Percentiles rank a stretch among this genome's conserved stretches.
Conservation (phyloP, 1,140 invertebrate species). For the Drosophila watanabei region DNA sequence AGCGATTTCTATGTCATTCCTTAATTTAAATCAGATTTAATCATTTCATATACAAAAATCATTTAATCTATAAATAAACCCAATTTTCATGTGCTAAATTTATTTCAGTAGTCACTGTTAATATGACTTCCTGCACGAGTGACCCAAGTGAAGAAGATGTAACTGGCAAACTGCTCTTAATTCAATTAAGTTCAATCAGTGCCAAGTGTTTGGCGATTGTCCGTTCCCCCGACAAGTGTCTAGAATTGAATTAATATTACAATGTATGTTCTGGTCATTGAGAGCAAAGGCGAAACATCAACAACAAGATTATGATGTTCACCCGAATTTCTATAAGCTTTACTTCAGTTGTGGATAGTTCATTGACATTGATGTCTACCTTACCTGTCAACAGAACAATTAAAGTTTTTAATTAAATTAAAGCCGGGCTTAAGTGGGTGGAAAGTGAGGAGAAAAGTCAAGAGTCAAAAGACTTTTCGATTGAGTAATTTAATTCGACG, state of each 20-base stretch:
- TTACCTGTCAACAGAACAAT: conserved; percentile 64
- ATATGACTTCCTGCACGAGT: conserved; percentile 46
- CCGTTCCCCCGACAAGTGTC: conserved; percentile 48
- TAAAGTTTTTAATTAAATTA: conserved; percentile 67
- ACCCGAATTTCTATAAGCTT: neutral
- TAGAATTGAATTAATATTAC: conserved; percentile 73
- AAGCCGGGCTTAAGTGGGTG: conserved; percentile 9
- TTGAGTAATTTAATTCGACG: conserved; percentile 28
- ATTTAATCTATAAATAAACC: neutral
- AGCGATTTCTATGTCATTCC: neutral
- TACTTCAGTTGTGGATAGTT: conserved; percentile 24
- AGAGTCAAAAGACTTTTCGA: conserved; percentile 14
- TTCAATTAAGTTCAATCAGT: conserved; percentile 79
- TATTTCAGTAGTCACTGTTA: conserved; percentile 7
- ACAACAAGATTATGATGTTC: conserved; percentile 1
- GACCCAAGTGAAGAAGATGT: conserved; percentile 50
- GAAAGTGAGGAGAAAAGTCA: neutral
- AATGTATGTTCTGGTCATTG: conserved; percentile 29
- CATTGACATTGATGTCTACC: conserved; percentile 40
- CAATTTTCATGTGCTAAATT: neutral
- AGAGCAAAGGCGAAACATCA: conserved; percentile 4
- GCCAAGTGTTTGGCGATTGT: conserved; percentile 69
- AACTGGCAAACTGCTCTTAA: conserved; percentile 65
- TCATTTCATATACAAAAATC: no score
- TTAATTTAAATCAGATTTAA: neutral